These are phyloP conservation scores for Rhinophrynus dorsalis DNA, from an alignment of 2,797 vertebrate species.

Conservation along the genomic window DNA sequence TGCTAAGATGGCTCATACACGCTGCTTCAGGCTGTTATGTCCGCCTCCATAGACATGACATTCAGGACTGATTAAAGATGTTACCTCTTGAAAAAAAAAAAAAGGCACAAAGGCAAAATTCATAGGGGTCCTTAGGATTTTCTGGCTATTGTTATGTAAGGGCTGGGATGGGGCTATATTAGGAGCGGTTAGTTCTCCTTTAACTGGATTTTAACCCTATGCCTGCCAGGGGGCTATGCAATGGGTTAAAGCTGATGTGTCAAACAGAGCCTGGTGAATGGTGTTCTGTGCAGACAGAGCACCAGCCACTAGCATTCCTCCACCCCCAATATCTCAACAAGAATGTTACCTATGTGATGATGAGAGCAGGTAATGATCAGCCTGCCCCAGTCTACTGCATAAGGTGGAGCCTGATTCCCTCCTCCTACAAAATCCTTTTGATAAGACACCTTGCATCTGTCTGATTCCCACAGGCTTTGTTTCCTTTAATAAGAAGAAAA, in stretches of 20 bases:
- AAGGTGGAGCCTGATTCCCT: conserved; percentile 34
- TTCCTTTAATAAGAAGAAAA: conserved; percentile 3
- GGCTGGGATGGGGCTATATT: too few relatives aligned
- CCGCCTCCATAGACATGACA: too few relatives aligned
- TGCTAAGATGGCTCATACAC: too few relatives aligned
- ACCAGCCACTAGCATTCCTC: conserved; percentile 6
- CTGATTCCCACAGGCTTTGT: conserved; percentile 23
- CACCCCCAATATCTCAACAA: not conserved
- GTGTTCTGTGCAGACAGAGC: not conserved
- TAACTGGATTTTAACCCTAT: too few relatives aligned
- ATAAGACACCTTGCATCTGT: conserved; percentile 35
- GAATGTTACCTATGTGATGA: not conserved
- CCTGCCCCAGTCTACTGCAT: conserved; percentile 37
- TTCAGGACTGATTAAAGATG: too few relatives aligned
- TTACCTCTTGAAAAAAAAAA: too few relatives aligned
- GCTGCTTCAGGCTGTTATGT: too few relatives aligned
- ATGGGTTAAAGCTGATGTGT: not conserved
- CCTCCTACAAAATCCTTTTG: conserved; percentile 21
- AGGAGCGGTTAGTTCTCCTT: too few relatives aligned
- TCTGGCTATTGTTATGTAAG: too few relatives aligned
- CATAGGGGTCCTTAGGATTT: too few relatives aligned
- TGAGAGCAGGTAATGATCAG: conserved; percentile 1
- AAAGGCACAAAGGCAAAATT: too few relatives aligned
- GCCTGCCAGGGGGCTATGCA: too few relatives aligned
- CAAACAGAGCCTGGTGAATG: not conserved